Base-by-base conservation (phyloP, 2,888 invertebrate genomes). In the Ochropleura leucogaster region DNA sequence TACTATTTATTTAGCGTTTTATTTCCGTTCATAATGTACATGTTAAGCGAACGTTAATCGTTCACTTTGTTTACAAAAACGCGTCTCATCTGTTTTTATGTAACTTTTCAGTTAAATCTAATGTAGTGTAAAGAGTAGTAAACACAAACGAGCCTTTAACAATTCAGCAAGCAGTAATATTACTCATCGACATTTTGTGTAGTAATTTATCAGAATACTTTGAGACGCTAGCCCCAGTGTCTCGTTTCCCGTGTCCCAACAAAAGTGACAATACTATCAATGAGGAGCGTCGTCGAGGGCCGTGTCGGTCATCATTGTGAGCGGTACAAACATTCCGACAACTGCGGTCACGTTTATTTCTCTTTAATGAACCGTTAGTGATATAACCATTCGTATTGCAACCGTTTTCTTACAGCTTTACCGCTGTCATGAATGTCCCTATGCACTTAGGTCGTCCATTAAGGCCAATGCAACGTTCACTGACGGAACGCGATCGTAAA, bases 401-500 rank as follows among this genome's bases (percentile, higher is more conserved):
- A 91, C 87, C 91, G 89, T 91, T 92, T 92, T 90, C 92, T 91
- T 90, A 86, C 88, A 88, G 85, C 89, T 92, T 94, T 93, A 93
- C 93, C 91, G 89, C 92, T 93, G 92, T 93, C 95, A 93, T 95
- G 94, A 96, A 96, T 96, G 95, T 95, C 94, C 92, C 91, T 94
- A 94, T 96, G 96, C 96, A 96, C 96, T 96, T 96, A 96, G 95
- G 92, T 94, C 94, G 94, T 95, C 95, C 96, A 96, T 96, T 96
- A 96, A 94, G 94, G 91, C 92, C 92, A 92, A 92, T 95, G 96
- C 95, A 96, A 90, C 94, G 93, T 92, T 92, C 92, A 92, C 94
- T 95, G 95, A 95, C 94, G 94, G 93, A 95, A 95, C 94, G 94
- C 92, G 94, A 93, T 94, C 95, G 93, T 96, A 95, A 96, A 96